Conservation (phyloP, 2,888 invertebrate genomes). For the Latrodectus elegans region DNA sequence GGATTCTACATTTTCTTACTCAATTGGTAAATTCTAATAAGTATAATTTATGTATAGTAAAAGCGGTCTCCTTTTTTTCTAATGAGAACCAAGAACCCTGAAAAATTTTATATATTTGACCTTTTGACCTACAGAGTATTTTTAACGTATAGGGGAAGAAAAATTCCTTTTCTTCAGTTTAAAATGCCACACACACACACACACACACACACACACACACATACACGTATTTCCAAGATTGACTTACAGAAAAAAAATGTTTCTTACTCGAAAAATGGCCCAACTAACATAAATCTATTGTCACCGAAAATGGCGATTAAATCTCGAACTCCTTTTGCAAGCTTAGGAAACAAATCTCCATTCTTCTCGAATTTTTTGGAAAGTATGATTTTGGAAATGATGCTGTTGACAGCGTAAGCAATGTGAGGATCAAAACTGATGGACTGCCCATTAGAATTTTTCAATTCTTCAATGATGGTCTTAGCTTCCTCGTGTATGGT, state of each 20-base stretch:
- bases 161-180: too few relatives aligned
- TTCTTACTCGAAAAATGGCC: slow-evolving; percentile 6
- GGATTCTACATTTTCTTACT: too few relatives aligned
- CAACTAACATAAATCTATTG: background rate
- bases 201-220: too few relatives aligned
- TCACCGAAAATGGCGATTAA: slow-evolving; percentile 6
- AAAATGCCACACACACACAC: too few relatives aligned
- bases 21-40: too few relatives aligned
- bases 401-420: slow-evolving; percentile 73
- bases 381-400: slow-evolving; percentile 32
- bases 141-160: too few relatives aligned
- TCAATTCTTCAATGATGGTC: slow-evolving; percentile 12
- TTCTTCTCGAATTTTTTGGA: slow-evolving; percentile 9
- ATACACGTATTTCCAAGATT: too few relatives aligned
- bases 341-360: background rate
- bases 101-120: too few relatives aligned
- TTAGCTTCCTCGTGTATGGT: slow-evolving; percentile 23
- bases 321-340: background rate
- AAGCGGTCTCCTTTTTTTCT: too few relatives aligned
- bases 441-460: slow-evolving; percentile 12
- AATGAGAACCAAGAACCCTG: too few relatives aligned
- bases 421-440: slow-evolving; percentile 78
- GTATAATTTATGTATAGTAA: too few relatives aligned
- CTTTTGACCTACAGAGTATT: too few relatives aligned
- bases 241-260: background rate